Base-by-base conservation (phyloP, 2,113 vertebrate species). In the Laterallus jamaicensis region DNA sequence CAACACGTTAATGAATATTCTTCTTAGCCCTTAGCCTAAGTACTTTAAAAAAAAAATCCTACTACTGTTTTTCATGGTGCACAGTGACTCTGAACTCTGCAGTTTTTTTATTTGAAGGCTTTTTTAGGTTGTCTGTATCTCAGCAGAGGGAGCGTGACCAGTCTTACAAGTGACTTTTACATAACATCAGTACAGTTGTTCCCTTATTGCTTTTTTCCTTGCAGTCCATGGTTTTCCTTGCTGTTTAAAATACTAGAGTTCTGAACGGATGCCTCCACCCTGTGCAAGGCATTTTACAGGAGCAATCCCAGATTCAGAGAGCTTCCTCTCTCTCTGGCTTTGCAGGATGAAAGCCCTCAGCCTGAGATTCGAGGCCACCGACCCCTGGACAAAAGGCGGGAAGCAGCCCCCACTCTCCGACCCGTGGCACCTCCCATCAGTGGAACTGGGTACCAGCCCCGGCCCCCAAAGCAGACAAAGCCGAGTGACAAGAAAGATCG, bases 291-390 rank as follows among this genome's bases (percentile, higher is more conserved):
- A 0, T 55, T 93, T 93, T n/a, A 29, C 37, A 26, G 3, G 2
- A 47, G 31, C 49, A 26, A 3, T 32, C 44, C 39, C 52, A 35
- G 19, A 29, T 16, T 91, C n/a, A 81, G 37, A 50, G 28, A 8
- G 21, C 50, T 92, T 86, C 2, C 7, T 93, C 73, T 90, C 25
- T 18, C 29, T 26, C 35, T 69, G 82, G 12, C 64, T 79, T 17
- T 82, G 84, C 75, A 98, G 98, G 9, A 12, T 0, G 6, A 47
- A 0, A 4, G 0, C 52, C 15, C 74, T 7, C 4, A 0, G 2
- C 31, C 1, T 0, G 56, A 37, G 1, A 64, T 39, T 22, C 98
- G 99, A 6, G 97, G 99, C 28, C 98, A 99, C 84, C 98, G 99
- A 12, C 99, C 99, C 1, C 0, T 95, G 6, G 35, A 82, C 16